Base-by-base conservation (phyloP, 1,140 invertebrate species). In the Drosophila dunni region DNA sequence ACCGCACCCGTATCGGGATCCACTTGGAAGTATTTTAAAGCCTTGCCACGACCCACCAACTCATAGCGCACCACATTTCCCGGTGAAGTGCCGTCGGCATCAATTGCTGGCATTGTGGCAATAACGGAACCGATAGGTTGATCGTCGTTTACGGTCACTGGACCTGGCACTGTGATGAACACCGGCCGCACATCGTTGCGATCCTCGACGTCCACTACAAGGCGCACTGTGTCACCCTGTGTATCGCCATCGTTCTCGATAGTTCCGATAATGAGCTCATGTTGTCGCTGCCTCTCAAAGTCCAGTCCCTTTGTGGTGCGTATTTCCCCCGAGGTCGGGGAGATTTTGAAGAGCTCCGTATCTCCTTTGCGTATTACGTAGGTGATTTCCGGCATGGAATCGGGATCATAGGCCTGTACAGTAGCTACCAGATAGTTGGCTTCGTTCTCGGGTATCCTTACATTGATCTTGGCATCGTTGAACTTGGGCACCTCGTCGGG, bases 401-500 rank as follows among this genome's bases (percentile, higher is more conserved):
- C 97, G 15, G 96, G 96, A 93, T 97, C 97, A 57, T 92, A 90
- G 0, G 94, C 94, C 90, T 94, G 91, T 24, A 98, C 96, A 92
- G 96, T 95, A 29, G 95, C 94, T 29, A 98, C 95, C 64, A 95
- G 94, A 76, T 95, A 94, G 88, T 97, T 95, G 0, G 95, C 94
- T 38, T 95, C 93, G 91, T 98, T 98, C 93, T 98, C 97, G 4
- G 96, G 96, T 11, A 98, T 96, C 36, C 93, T 94, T 1, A 96
- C 95, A 84, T 96, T 95, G 75, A 98, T 97, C 2, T 94, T 92
- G 0, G 94, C 93, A 69, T 95, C 94, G 73, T 94, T 94, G 91
- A 98, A 98, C 7, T 96, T 93, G 0, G 98, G 98, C 20, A 96
- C 93, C 92, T 98, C 97, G 91, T 98, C 97, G 29, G 97, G 95